A percentile compares a stretch with the other conserved stretches of the same genome.
These are phyloP conservation scores for Lepus americanus DNA, from an alignment of 2,113 vertebrate species.

Conservation along the genomic window DNA sequence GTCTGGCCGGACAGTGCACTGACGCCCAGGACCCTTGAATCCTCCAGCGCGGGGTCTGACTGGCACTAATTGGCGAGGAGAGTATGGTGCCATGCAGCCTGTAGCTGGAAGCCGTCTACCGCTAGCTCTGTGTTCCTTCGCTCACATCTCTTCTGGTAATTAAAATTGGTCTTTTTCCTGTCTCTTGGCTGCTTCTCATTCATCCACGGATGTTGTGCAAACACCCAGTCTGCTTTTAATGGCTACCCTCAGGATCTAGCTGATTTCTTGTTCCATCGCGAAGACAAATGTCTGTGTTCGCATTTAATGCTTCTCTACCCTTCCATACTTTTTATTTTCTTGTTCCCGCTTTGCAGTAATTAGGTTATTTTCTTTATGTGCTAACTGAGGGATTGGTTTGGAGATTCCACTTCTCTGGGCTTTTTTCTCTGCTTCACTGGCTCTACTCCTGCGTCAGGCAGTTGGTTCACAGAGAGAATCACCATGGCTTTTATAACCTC, in stretches of 20 bases:
- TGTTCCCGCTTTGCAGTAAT: slow-evolving; percentile 60
- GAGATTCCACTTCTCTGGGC: slow-evolving; percentile 49
- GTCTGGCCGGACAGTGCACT: slow-evolving; percentile 22
- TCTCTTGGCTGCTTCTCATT: slow-evolving; percentile 26
- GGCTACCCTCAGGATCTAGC: slow-evolving; percentile 66
- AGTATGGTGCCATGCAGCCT: slow-evolving; percentile 42
- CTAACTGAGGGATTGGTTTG: slow-evolving; percentile 56
- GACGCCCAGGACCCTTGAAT: not conserved
- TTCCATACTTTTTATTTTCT: slow-evolving; percentile 60
- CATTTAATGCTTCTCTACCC: slow-evolving; percentile 59
- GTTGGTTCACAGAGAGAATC: not conserved
- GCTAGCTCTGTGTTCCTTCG: slow-evolving; percentile 55
- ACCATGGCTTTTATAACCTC: slow-evolving; percentile 52
- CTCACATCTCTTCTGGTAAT: slow-evolving; percentile 60
- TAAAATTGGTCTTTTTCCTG: slow-evolving; percentile 20
- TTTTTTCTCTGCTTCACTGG: slow-evolving; percentile 63
- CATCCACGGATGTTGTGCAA: not conserved
- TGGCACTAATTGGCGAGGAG: slow-evolving; percentile 72
- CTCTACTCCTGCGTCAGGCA: not conserved
- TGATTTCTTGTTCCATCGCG: not conserved
- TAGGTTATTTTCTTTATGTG: slow-evolving; percentile 38
- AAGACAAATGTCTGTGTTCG: slow-evolving; percentile 58
- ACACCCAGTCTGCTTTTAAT: slow-evolving; percentile 62
- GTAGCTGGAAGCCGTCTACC: slow-evolving; percentile 51
- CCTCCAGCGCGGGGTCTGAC: slow-evolving; percentile 58